A percentile compares a stretch with the other conserved stretches of the same genome.
Conservation (phyloP, 2,113 vertebrate genomes). For the Platycercus adscitus region DNA sequence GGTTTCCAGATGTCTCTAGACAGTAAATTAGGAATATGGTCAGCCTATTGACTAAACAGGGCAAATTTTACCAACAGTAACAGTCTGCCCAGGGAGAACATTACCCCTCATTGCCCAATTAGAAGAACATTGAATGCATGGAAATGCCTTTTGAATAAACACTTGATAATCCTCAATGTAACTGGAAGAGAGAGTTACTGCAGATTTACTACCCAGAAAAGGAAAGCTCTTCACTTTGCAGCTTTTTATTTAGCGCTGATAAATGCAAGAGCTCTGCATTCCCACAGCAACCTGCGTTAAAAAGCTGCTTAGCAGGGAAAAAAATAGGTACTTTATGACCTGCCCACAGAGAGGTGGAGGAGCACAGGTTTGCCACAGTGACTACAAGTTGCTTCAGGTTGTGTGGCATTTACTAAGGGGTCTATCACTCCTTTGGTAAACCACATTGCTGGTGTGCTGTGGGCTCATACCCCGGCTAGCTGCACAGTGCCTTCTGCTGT, state of each 20-base stretch:
- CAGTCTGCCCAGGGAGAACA: not conserved
- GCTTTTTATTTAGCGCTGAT: conserved; percentile 7
- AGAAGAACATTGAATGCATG: conserved; percentile 14
- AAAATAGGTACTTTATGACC: not conserved
- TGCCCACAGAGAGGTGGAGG: not conserved
- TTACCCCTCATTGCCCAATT: conserved; percentile 25
- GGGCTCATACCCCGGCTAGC: not conserved
- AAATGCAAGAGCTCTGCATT: not conserved
- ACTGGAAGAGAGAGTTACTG: conserved; percentile 30
- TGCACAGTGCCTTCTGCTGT: too few relatives aligned
- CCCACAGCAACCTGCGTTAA: not conserved
- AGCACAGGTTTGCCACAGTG: not conserved
- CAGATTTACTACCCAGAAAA: conserved; percentile 48
- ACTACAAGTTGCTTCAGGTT: not conserved
- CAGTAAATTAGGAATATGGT: not conserved
- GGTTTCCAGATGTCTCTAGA: not conserved
- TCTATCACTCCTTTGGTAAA: accelerated
- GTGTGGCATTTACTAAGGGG: not conserved
- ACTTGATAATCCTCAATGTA: conserved; percentile 62
- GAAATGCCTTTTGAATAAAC: conserved; percentile 64
- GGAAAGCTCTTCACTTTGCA: not conserved
- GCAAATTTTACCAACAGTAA: not conserved
- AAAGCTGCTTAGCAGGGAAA: not conserved
- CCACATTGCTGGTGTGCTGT: accelerated
- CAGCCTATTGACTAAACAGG: not conserved